A percentile compares a stretch with the other conserved stretches of the same genome.
phyloP scores from a whole-genome alignment of 92 coral and sea anemone species.

The Montipora capitata region DNA sequence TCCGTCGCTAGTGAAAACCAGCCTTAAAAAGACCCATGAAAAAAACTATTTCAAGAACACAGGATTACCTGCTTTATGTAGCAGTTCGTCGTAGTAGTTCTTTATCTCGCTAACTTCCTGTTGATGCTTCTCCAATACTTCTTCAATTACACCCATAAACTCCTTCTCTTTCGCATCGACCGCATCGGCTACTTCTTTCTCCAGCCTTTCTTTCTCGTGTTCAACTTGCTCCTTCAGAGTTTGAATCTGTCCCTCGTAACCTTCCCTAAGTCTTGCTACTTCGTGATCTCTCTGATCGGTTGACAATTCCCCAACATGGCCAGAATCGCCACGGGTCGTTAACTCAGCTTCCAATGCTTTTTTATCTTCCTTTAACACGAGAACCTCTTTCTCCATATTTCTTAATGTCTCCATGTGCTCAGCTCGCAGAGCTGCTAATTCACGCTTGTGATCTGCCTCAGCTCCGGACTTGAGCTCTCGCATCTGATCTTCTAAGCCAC shows the following conservation, averaged over 20 bases:
- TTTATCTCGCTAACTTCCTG: conserved; percentile 73
- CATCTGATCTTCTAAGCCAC: conserved; percentile 81
- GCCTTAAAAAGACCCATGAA: no score
- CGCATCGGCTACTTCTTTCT: conserved; percentile 70
- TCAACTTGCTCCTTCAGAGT: conserved; percentile 82
- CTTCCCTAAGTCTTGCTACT: conserved; percentile 61
- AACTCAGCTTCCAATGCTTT: conserved; percentile 37
- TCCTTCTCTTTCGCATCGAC: conserved; percentile 79
- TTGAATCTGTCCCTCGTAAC: conserved; percentile 76
- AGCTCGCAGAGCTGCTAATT: conserved; percentile 73
- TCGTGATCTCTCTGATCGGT: conserved; percentile 47
- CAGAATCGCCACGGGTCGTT: conserved; percentile 10
- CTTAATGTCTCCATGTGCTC: conserved; percentile 45
- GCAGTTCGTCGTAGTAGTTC: conserved; percentile 45
- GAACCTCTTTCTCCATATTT: conserved; percentile 71
- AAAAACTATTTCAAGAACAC: no score
- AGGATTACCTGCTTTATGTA: conserved; percentile 28
- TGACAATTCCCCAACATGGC: conserved; percentile 15
- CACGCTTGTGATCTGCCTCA: conserved; percentile 61
- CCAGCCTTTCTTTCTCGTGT: conserved; percentile 69
- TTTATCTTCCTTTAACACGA: conserved; percentile 61
- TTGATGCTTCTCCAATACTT: conserved; percentile 80
- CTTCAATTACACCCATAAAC: conserved; percentile 75
- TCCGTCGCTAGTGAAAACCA: no score
- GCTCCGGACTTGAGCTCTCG: conserved; percentile 62